Evolutionary conservation across 2,888 invertebrate genomes (phyloP), one percentile per base, ranked within the genome.

Genomic region (Yponomeuta sedellus): DNA sequence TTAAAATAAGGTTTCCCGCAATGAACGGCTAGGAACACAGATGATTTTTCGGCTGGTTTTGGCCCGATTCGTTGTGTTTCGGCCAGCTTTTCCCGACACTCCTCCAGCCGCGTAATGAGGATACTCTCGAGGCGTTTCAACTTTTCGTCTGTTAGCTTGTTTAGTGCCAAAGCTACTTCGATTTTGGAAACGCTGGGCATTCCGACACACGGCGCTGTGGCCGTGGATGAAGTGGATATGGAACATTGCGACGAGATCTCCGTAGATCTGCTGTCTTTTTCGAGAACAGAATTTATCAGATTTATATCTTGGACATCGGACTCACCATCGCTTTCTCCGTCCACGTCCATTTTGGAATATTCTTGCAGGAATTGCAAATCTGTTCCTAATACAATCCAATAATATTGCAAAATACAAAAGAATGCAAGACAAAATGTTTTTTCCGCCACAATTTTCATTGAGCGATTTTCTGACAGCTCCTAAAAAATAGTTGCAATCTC

Each of bases 1-100:
- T 94, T 95, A 71, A 96, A 96, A 75, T 94, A 96, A 0, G 95
- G 93, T 72, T 92, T 88, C 40, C 94, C 91, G 75, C 93, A 88
- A 64, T 75, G 76, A 0, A 82, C 75, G 57, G 85, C 83, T 34
- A 79, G 76, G 40, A 83, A 87, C 6, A 8, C 34, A 34, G 64
- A 71, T 56, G 12, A 11, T 34, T 34, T 61, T 10, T 34, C 25
- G 28, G 34, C 3, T 61, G 61, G 22, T 28, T 61, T 34, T 28
- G 12, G 16, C 28, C n/a, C 58, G 25, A 61, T 12, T 1, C 34
- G 12, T 61, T 77, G 73, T 11, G 82, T 70, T 52, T 77, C 71
- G 44, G 69, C 66, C 12, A 86, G 72, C 69, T 81, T 86, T 16
- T 72, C 69, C 22, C 80, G 76, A 61, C 92, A 91, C 68, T 89